Percentiles rank a stretch among this genome's conserved stretches.
These are phyloP conservation scores for Scolanthus callimorphus DNA, from an alignment of 92 coral and sea anemone genomes.

Conservation along the genomic window DNA sequence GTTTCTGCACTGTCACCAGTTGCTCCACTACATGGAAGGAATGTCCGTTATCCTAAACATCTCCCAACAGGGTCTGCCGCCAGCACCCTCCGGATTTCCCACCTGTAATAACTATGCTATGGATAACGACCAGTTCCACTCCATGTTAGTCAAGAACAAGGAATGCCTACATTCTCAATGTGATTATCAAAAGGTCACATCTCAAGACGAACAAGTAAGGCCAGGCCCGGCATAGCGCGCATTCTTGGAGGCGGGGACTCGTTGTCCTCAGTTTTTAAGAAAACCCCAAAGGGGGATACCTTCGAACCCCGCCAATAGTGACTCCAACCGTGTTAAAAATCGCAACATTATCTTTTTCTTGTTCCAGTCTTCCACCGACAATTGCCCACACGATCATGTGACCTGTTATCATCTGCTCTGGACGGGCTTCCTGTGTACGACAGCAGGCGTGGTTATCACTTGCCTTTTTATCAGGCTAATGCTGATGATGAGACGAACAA, in stretches of 20 bases:
- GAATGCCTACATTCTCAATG: no score
- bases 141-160: constrained; percentile 18
- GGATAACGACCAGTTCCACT: constrained; percentile 11
- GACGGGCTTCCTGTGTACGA: constrained; percentile 6
- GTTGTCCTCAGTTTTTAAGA: no score
- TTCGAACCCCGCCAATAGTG: no score
- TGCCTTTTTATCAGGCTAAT: not conserved
- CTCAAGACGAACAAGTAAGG: no score
- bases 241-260: no score
- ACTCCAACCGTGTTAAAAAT: no score
- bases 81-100: constrained; percentile 31
- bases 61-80: constrained; percentile 33
- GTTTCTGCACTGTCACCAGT: constrained; percentile 46
- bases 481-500: not conserved
- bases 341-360: no score
- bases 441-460: not conserved
- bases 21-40: constrained; percentile 42
- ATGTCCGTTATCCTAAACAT: constrained; percentile 39
- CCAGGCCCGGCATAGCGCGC: no score
- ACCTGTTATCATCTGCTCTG: not conserved
- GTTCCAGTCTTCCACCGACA: no score
- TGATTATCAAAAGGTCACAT: no score
- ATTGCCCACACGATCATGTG: no score
- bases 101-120: constrained; percentile 32
- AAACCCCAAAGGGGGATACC: no score